Conservation (phyloP, 2,888 invertebrate genomes). For the Julus scandinavius region DNA sequence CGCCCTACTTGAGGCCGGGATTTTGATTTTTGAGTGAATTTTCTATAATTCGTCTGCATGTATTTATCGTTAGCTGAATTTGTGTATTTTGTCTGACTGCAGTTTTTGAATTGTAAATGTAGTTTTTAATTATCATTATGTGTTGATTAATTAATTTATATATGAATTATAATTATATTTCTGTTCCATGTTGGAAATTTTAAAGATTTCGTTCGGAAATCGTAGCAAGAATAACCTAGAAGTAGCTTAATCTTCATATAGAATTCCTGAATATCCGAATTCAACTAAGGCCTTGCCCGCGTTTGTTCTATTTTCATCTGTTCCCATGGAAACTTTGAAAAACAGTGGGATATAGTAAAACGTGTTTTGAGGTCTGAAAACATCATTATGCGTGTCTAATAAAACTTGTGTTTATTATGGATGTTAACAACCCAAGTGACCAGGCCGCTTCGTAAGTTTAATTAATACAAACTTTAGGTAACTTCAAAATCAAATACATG, state of each 20-base stretch:
- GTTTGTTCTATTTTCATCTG: background rate
- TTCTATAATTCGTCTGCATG: background rate
- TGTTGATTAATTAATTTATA: no score
- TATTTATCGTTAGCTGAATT: background rate
- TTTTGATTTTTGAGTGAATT: no score
- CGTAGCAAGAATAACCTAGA: no score
- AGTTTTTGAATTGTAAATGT: no score
- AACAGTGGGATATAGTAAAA: background rate
- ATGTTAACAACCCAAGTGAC: background rate
- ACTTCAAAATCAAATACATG: no score
- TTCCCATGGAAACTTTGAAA: background rate
- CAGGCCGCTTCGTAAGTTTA: background rate
- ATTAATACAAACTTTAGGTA: background rate
- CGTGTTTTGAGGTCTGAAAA: background rate
- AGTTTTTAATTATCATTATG: no score
- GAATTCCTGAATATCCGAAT: no score
- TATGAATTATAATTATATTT: no score
- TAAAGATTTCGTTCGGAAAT: no score
- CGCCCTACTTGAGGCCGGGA: no score
- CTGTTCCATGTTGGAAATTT: no score
- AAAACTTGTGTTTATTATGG: background rate
- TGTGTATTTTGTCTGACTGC: background rate
- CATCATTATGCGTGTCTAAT: background rate
- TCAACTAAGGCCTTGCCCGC: background rate
- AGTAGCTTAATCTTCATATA: no score